phyloP scores from a whole-genome alignment of 2,888 invertebrate genomes.

The Synergus umbraculus region DNA sequence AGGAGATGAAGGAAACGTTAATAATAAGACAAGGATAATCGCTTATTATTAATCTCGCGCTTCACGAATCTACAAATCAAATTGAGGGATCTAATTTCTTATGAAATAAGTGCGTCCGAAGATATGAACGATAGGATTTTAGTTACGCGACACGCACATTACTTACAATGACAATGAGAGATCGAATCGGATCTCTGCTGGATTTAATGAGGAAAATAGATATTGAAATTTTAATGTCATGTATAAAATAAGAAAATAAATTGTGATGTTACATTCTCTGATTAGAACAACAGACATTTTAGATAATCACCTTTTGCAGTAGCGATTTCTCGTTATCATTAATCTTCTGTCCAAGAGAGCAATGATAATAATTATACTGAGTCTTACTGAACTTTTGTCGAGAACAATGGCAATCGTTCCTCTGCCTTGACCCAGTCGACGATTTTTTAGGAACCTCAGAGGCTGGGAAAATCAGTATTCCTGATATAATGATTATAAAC shows the following conservation, averaged over 20 bases:
- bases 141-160: no score
- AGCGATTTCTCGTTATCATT: background rate
- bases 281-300: background rate
- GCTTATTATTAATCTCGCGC: background rate
- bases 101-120: background rate
- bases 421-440: conserved; percentile 5
- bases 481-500: no score
- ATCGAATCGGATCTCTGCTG: no score
- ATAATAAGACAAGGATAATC: background rate
- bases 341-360: background rate
- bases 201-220: no score
- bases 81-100: conserved; percentile 11
- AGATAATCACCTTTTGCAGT: conserved; percentile 1
- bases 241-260: no score
- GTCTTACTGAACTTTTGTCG: background rate
- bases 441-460: background rate
- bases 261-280: no score
- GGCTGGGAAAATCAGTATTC: conserved; percentile 2
- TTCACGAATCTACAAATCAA: background rate
- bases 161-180: no score
- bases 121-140: background rate
- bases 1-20: background rate
- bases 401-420: background rate
- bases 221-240: no score
- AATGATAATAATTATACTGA: background rate